These are phyloP conservation scores for Xestobium rufovillosum DNA, from an alignment of 2,888 invertebrate genomes.

Conservation along the genomic window DNA sequence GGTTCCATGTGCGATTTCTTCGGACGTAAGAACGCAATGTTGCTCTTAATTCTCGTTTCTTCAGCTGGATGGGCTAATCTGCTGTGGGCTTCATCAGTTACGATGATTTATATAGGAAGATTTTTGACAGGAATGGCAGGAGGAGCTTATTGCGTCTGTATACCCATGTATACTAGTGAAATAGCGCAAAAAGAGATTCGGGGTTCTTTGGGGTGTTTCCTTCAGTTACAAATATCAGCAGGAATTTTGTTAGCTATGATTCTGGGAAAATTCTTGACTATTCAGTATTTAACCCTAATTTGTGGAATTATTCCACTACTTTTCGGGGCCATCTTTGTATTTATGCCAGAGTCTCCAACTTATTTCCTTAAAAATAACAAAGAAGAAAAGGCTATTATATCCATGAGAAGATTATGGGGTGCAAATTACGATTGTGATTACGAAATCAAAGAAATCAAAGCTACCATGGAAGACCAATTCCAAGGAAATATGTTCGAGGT, in stretches of 20 bases:
- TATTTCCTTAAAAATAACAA: constrained; percentile 56
- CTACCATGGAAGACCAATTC: constrained; percentile 40
- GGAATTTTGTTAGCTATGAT: constrained; percentile 71
- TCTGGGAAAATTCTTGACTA: constrained; percentile 53
- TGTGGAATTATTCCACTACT: constrained; percentile 58
- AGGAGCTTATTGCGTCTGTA: constrained; percentile 71
- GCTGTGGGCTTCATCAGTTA: constrained; percentile 53
- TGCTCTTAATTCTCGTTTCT: constrained; percentile 55
- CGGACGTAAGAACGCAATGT: constrained; percentile 61
- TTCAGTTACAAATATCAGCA: constrained; percentile 71
- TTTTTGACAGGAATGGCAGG: constrained; percentile 63
- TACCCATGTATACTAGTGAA: constrained; percentile 75
- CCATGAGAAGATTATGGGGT: constrained; percentile 64
- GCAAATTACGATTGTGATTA: constrained; percentile 53
- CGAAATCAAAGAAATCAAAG: constrained; percentile 54
- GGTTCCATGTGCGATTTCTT: constrained; percentile 59
- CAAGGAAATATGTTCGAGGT: constrained; percentile 47
- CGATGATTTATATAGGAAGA: constrained; percentile 54
- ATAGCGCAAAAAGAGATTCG: constrained; percentile 72
- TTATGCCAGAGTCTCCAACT: constrained; percentile 80
- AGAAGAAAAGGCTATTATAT: constrained; percentile 55
- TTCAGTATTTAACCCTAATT: constrained; percentile 54
- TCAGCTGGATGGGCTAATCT: constrained; percentile 63
- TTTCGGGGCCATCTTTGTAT: constrained; percentile 59
- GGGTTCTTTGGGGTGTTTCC: constrained; percentile 73